Evolutionary conservation across 2,797 vertebrate genomes (phyloP).

Genomic region (Thalassophryne amazonica): DNA sequence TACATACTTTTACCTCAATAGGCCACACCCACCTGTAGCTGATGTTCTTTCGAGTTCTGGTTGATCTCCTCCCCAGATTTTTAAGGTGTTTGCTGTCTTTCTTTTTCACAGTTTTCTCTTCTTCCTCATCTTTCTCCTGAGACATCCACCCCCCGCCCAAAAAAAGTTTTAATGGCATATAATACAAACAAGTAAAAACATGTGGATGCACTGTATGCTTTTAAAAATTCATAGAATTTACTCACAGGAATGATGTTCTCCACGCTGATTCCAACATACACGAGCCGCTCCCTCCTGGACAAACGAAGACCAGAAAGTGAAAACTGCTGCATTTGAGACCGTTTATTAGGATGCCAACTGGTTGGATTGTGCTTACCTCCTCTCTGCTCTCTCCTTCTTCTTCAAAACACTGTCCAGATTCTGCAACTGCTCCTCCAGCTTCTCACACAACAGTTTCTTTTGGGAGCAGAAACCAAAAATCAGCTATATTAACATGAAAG

Average conservation of each 20-base stretch:
- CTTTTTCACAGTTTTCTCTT: slow-evolving; percentile 81
- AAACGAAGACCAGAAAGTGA: slow-evolving; percentile 23
- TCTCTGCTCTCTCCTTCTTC: slow-evolving; percentile 93
- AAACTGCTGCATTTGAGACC: not conserved
- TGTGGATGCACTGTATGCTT: too few species aligned
- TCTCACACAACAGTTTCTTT: slow-evolving; percentile 95
- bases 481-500: too few species aligned
- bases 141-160: not conserved
- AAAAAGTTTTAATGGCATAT: not conserved
- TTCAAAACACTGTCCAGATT: slow-evolving; percentile 94
- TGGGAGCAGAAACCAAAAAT: not conserved
- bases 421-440: slow-evolving; percentile 92
- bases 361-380: slow-evolving; percentile 74
- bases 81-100: slow-evolving; percentile 93
- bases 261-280: slow-evolving; percentile 97
- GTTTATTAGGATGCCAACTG: not conserved
- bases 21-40: slow-evolving; percentile 87
- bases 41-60: slow-evolving; percentile 92
- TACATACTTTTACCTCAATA: too few species aligned
- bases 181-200: not conserved
- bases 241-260: slow-evolving; percentile 95
- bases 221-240: not conserved
- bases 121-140: slow-evolving; percentile 81
- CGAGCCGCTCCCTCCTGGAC: slow-evolving; percentile 87
- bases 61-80: slow-evolving; percentile 90